Evolutionary conservation across 1,140 invertebrate species (phyloP), one percentile per base, ranked within the genome.

Genomic region (Idris sp.): DNA sequence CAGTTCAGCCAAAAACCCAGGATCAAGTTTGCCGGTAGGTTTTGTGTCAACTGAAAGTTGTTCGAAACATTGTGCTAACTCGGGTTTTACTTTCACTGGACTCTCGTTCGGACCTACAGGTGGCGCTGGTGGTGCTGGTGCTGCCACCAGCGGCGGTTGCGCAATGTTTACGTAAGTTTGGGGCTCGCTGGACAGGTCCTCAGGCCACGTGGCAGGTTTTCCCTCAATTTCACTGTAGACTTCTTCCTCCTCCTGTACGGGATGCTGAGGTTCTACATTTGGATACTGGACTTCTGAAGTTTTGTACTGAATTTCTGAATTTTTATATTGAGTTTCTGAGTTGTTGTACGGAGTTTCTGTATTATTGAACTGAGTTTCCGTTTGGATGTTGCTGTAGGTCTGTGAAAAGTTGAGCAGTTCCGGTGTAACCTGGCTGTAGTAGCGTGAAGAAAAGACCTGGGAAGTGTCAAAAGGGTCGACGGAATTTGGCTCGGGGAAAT

Each of bases 381-480:
- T n/a, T 6, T 79, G 61, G 0, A 86, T 76, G 18, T 86, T 86
- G n/a, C 81, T 76, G 26, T 87, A 87, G 0, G 65, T 56, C 79
- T 82, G 19, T 41, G 38, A 26, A 73, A 77, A 40, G 22, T 53
- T 43, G 10, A 75, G 56, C 0, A 78, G 10, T 18, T 88, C 86
- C 0, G 82, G 69, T 0, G 87, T 81, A 1, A 88, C 87, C 15
- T 86, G 83, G 15, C 86, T 87, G 53, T 89, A 89, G 54, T 89
- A 89, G 5, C 88, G 74, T 0, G 85, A 85, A 10, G 77, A 53
- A 28, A 87, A 89, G 0, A 89, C 82, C 0, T 76, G 48, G 0
- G 89, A 89, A 0, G 92, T 93, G 77, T 93, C 92, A 59, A 92
- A 93, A 0, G 92, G 92, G 77, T 88, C 85, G n/a, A n/a, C 0